Evolutionary conservation across 2,888 invertebrate species (phyloP).

Genomic region (Eupithecia exiguata): DNA sequence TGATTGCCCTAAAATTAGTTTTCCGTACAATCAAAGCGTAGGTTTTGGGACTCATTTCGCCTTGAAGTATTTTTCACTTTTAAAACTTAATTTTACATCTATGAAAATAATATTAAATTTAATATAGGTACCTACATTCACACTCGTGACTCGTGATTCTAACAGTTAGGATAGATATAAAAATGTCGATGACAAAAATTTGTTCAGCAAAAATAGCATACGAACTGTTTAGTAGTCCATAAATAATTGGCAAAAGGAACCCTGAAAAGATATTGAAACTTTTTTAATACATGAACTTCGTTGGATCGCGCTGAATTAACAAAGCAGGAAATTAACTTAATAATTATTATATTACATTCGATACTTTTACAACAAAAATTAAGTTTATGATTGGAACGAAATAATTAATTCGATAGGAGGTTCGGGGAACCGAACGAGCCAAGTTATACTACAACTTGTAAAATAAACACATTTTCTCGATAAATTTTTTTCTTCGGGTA

Average conservation of each 20-base stretch:
- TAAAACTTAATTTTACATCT: too few relatives aligned
- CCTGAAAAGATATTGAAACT: neutral
- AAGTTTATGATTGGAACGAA: neutral
- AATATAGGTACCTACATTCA: too few relatives aligned
- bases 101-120: too few relatives aligned
- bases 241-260: neutral
- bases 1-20: too few relatives aligned
- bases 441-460: neutral
- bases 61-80: too few relatives aligned
- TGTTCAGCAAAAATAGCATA: neutral
- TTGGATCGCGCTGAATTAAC: constrained; percentile 8
- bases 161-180: too few relatives aligned
- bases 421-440: neutral
- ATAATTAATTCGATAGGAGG: neutral
- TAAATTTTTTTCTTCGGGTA: neutral
- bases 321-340: constrained; percentile 12
- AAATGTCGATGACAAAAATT: too few relatives aligned
- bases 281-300: constrained; percentile 18
- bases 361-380: constrained; percentile 5
- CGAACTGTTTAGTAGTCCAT: neutral
- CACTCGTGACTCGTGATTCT: too few relatives aligned
- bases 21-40: too few relatives aligned
- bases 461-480: neutral
- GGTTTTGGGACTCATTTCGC: too few relatives aligned
- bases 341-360: constrained; percentile 7